Percentiles rank a stretch among this genome's conserved stretches.
Conservation (phyloP, 2,797 vertebrate genomes). For the Spheniscus humboldti region DNA sequence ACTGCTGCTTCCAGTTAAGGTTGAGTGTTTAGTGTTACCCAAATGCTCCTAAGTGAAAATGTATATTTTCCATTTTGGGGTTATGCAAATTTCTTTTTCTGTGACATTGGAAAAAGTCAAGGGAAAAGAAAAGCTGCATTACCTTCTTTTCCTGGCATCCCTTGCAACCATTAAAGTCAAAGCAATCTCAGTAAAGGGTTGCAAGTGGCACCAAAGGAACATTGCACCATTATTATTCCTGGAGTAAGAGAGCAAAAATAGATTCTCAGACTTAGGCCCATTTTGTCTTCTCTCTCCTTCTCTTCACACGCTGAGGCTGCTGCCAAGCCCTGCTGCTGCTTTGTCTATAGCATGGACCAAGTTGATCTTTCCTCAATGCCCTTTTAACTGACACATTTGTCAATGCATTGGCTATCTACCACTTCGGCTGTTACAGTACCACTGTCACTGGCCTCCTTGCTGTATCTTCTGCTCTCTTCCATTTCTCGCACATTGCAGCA, state of each 20-base stretch:
- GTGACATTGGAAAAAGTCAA: constrained; percentile 43
- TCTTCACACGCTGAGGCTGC: neutral
- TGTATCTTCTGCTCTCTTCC: neutral
- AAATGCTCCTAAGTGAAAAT: neutral
- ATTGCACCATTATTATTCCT: constrained; percentile 29
- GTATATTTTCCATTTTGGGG: neutral
- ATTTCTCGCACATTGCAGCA: neutral
- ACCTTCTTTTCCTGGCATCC: constrained; percentile 37
- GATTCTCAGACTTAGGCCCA: neutral
- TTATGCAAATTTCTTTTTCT: neutral
- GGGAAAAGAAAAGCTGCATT: neutral
- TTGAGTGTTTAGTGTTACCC: neutral
- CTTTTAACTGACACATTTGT: neutral
- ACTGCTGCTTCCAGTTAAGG: neutral
- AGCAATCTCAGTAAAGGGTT: constrained; percentile 57
- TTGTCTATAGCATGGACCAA: neutral
- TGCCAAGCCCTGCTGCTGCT: constrained; percentile 8
- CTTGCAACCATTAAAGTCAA: constrained; percentile 30
- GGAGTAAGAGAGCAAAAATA: constrained; percentile 35
- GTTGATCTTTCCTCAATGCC: neutral
- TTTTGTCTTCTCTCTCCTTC: constrained; percentile 10
- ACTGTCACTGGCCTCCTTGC: neutral
- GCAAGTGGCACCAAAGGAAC: constrained; percentile 22
- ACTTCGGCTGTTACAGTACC: neutral
- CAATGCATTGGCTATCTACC: neutral